Conservation (phyloP, 2,113 vertebrate genomes). For the Solea solea region DNA sequence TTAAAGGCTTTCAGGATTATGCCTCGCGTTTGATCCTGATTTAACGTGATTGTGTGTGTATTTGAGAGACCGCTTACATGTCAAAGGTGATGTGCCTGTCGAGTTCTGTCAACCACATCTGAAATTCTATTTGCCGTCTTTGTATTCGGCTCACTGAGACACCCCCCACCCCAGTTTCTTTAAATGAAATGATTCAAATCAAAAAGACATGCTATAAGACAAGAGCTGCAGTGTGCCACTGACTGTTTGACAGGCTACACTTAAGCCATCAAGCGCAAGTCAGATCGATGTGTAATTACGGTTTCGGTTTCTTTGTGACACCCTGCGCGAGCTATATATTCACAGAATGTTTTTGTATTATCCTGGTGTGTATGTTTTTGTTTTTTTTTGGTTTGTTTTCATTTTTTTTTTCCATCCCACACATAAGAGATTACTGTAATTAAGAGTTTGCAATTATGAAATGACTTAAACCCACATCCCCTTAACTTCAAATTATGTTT, state of each 20-base stretch:
- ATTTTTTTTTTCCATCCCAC: too few species aligned
- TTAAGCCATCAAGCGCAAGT: slow-evolving; percentile 23
- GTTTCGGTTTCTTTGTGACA: slow-evolving; percentile 7
- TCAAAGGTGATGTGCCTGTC: slow-evolving; percentile 54
- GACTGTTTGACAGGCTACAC: slow-evolving; percentile 34
- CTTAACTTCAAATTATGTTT: too few species aligned
- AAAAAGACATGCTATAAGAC: neutral
- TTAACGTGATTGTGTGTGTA: slow-evolving; percentile 28
- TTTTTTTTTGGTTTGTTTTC: neutral
- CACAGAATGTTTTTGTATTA: neutral
- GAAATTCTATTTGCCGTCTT: slow-evolving; percentile 24
- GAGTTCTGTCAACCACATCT: slow-evolving; percentile 28
- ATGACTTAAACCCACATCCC: neutral
- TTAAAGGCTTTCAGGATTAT: slow-evolving; percentile 44
- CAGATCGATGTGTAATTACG: slow-evolving; percentile 45
- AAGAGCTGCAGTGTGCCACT: neutral
- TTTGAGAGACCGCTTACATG: slow-evolving; percentile 23
- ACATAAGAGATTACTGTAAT: too few species aligned
- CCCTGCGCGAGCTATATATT: neutral
- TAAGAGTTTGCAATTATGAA: neutral
- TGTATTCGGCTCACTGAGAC: slow-evolving; percentile 20
- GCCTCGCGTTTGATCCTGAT: slow-evolving; percentile 55
- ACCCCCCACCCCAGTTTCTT: neutral
- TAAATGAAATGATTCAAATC: slow-evolving; percentile 26
- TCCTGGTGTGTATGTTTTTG: neutral